phyloP scores from a whole-genome alignment of 1,140 invertebrate species.

The Potamilus streckersoni region DNA sequence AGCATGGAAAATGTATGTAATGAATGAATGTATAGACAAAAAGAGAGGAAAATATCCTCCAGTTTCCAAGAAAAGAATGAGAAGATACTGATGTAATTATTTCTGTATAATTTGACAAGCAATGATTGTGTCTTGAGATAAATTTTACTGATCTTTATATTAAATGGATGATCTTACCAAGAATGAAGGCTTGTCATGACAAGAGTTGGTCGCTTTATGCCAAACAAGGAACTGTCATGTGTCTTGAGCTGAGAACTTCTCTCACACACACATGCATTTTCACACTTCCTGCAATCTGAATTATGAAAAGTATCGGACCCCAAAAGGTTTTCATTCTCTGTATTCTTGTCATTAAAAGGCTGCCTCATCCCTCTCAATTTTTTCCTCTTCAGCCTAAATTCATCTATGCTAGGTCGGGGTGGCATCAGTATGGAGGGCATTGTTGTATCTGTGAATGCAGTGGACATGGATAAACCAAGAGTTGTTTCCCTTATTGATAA shows the following conservation, averaged over 20 bases:
- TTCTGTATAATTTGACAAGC: slow-evolving; percentile 1
- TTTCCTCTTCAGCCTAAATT: slow-evolving; percentile 38
- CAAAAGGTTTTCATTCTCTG: not conserved
- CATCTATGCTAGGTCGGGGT: slow-evolving; percentile 47
- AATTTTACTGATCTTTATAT: too few relatives aligned
- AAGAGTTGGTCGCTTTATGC: slow-evolving; percentile 36
- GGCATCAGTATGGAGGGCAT: slow-evolving; percentile 24
- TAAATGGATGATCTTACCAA: slow-evolving; percentile 39
- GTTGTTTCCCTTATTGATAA: slow-evolving; percentile 24
- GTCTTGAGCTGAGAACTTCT: slow-evolving; percentile 3
- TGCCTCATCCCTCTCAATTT: slow-evolving; percentile 1
- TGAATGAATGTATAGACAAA: too few relatives aligned
- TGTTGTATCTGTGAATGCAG: slow-evolving; percentile 37
- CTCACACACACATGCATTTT: not conserved
- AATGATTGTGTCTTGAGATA: not conserved
- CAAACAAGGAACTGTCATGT: not conserved
- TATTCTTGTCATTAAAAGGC: slow-evolving; percentile 7
- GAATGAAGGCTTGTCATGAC: slow-evolving; percentile 61
- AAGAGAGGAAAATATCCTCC: too few relatives aligned
- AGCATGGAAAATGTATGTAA: too few relatives aligned
- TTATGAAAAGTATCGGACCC: slow-evolving; percentile 5
- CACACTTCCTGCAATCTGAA: slow-evolving; percentile 4
- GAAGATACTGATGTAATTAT: not conserved
- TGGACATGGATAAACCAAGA: slow-evolving; percentile 45
- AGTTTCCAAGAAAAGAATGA: not conserved